phyloP scores from a whole-genome alignment of 2,888 invertebrate species.

The Meliscaeva auricollis region DNA sequence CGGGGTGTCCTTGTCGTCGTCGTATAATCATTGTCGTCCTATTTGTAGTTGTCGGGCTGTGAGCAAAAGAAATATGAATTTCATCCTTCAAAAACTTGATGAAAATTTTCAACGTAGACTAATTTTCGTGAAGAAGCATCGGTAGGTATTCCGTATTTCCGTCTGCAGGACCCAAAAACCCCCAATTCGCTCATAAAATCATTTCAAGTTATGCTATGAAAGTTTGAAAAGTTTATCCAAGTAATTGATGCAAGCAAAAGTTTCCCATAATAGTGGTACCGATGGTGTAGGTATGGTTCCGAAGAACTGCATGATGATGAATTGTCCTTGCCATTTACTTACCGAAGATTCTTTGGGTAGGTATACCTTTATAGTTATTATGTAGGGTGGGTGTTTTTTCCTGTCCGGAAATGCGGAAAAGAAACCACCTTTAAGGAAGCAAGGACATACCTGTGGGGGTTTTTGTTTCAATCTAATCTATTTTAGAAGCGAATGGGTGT shows the following conservation, averaged over 20 bases:
- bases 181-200: slow-evolving; percentile 11
- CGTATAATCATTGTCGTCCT: not conserved
- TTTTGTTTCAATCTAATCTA: not conserved
- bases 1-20: not conserved
- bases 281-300: no score
- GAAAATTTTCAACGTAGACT: slow-evolving; percentile 57
- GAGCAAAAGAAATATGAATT: slow-evolving; percentile 65
- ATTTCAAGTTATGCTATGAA: slow-evolving; percentile 46
- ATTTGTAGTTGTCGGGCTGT: slow-evolving; percentile 18
- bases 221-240: slow-evolving; percentile 69
- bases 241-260: slow-evolving; percentile 75
- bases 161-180: not conserved
- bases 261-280: slow-evolving; percentile 20
- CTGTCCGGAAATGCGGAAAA: not conserved
- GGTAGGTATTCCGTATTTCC: no score
- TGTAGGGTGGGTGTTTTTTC: not conserved
- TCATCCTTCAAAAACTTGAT: slow-evolving; percentile 68
- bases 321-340: slow-evolving; percentile 66
- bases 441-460: slow-evolving; percentile 49
- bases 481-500: not conserved
- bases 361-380: not conserved
- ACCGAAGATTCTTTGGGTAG: not conserved
- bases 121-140: slow-evolving; percentile 53
- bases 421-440: slow-evolving; percentile 2
- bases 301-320: slow-evolving; percentile 56